A percentile compares a stretch with the other conserved stretches of the same genome.
phyloP scores from a whole-genome alignment of 1,140 invertebrate species.

The Heliconius eleuchia region DNA sequence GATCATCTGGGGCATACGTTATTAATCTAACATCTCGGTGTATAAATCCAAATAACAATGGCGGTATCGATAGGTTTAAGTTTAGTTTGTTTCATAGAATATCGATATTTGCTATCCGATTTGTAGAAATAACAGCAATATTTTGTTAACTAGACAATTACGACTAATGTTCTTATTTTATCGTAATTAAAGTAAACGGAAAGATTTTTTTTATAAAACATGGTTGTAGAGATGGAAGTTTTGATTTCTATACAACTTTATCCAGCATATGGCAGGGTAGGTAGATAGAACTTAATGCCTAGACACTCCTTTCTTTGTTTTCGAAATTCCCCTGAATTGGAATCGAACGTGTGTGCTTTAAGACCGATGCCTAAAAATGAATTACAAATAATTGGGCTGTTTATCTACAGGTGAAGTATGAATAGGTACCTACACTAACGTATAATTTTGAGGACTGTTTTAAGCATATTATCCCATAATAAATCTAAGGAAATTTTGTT shows the following conservation, averaged over 20 bases:
- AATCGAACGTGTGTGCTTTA: no score
- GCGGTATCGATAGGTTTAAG: constrained; percentile 18
- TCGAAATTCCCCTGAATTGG: background rate
- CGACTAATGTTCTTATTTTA: no score
- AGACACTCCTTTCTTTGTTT: background rate
- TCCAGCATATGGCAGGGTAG: background rate
- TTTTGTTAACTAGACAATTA: no score
- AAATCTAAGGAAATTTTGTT: constrained; percentile 35
- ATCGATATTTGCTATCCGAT: constrained; percentile 15
- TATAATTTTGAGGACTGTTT: background rate
- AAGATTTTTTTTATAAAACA: no score
- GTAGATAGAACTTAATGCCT: background rate
- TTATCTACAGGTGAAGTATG: no score
- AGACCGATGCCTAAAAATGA: no score
- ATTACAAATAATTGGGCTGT: no score
- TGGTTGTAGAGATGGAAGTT: no score
- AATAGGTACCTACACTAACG: background rate
- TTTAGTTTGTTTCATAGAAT: constrained; percentile 20
- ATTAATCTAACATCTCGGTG: constrained; percentile 39
- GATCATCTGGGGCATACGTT: constrained; percentile 38
- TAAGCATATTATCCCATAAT: constrained; percentile 13
- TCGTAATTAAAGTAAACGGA: no score
- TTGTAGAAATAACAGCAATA: background rate
- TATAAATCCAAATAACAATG: constrained; percentile 42
- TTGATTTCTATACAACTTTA: no score